These are phyloP conservation scores for Patella caerulea DNA, from an alignment of 2,888 invertebrate genomes.

Conservation along the genomic window DNA sequence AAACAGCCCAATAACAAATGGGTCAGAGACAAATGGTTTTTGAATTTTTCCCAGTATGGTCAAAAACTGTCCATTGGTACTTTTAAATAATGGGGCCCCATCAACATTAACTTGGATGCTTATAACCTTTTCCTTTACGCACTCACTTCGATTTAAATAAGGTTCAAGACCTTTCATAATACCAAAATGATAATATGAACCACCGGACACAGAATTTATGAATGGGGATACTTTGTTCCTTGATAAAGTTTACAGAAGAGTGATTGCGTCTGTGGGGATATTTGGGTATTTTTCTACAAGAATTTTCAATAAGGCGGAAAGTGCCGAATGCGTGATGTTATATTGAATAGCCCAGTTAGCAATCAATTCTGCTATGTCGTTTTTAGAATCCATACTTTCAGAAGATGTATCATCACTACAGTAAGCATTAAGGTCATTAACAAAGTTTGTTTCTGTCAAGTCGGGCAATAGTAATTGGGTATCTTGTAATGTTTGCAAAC, in stretches of 20 bases:
- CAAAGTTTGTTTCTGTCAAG: too few species aligned
- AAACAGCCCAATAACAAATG: slow-evolving; percentile 23
- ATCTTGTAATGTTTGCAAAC: too few species aligned
- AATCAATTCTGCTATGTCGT: too few species aligned
- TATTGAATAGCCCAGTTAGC: too few species aligned
- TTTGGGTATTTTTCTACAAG: slow-evolving; percentile 11
- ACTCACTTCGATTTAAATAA: too few species aligned
- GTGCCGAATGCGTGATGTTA: background rate
- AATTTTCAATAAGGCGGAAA: slow-evolving; percentile 10
- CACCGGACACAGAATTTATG: slow-evolving; percentile 8
- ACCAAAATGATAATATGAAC: slow-evolving; percentile 14
- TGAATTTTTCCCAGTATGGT: slow-evolving; percentile 18
- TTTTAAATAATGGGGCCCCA: slow-evolving; percentile 13
- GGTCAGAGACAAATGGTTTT: slow-evolving; percentile 7
- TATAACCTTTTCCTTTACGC: too few species aligned
- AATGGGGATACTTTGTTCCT: background rate
- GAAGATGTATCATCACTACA: too few species aligned
- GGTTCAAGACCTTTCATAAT: background rate
- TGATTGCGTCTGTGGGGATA: slow-evolving; percentile 4
- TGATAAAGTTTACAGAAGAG: slow-evolving; percentile 12
- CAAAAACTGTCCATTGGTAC: slow-evolving; percentile 23
- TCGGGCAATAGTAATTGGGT: too few species aligned
- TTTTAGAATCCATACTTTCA: too few species aligned
- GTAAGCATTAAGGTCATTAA: too few species aligned
- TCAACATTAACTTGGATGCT: slow-evolving; percentile 23